Conservation (phyloP, 1,140 invertebrate species). For the Brachionus rotundiformis region DNA sequence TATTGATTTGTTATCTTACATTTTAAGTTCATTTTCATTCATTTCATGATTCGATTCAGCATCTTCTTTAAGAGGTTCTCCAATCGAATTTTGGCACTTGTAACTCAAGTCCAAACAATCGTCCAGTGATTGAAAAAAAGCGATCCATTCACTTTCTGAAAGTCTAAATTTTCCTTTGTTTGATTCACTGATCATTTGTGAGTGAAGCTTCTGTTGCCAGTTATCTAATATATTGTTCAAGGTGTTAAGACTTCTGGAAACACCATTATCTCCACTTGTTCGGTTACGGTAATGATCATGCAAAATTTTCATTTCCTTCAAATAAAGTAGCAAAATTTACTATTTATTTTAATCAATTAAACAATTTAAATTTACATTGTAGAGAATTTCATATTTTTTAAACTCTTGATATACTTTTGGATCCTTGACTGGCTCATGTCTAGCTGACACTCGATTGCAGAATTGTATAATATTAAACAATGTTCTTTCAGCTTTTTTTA, state of each 20-base stretch:
- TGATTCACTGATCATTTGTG: slow-evolving; percentile 43
- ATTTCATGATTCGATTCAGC: slow-evolving; percentile 58
- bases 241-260: slow-evolving; percentile 59
- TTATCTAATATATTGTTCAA: slow-evolving; percentile 58
- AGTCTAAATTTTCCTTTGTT: slow-evolving; percentile 56
- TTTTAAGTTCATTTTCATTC: slow-evolving; percentile 54
- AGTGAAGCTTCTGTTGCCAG: slow-evolving; percentile 58
- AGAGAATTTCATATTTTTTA: slow-evolving; percentile 3
- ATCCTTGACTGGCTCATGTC: slow-evolving; percentile 20
- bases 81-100: slow-evolving; percentile 18
- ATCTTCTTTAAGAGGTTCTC: background rate
- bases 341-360: background rate
- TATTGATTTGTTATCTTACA: too few relatives aligned
- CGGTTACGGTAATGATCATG: slow-evolving; percentile 60
- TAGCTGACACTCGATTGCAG: background rate
- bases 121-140: slow-evolving; percentile 58
- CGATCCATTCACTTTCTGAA: slow-evolving; percentile 60
- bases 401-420: background rate
- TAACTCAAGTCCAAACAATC: slow-evolving; percentile 57
- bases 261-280: slow-evolving; percentile 64
- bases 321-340: background rate
- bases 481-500: slow-evolving; percentile 29
- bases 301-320: slow-evolving; percentile 53
- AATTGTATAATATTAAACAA: background rate
- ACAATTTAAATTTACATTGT: background rate